phyloP scores from a whole-genome alignment of 2,888 invertebrate species.

The Dicyrtomina minuta region DNA sequence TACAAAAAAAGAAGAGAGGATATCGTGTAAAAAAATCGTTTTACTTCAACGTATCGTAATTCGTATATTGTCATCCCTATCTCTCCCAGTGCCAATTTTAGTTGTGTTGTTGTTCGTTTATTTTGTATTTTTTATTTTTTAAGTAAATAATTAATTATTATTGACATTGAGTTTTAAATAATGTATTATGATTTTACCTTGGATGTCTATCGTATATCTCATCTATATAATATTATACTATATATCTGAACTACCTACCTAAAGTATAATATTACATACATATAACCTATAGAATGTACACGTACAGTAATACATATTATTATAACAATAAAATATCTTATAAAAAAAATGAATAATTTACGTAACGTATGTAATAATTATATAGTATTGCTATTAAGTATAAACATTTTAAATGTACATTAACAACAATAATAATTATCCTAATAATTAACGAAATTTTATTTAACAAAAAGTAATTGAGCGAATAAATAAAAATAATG shows the following conservation, averaged over 20 bases:
- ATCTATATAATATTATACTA: constrained; percentile 2
- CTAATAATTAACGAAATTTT: constrained; percentile 18
- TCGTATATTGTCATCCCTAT: constrained; percentile 8
- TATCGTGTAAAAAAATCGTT: constrained; percentile 2
- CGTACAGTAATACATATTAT: background rate
- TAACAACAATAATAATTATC: too few relatives aligned
- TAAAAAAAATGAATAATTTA: too few relatives aligned
- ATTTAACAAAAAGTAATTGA: constrained; percentile 23
- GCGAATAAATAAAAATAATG: constrained; percentile 31
- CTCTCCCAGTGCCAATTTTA: constrained; percentile 26
- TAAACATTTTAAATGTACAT: constrained; percentile 8
- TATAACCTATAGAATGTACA: constrained; percentile 7
- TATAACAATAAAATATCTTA: background rate
- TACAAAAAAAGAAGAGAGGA: background rate
- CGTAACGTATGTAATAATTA: background rate
- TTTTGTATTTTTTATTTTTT: constrained; percentile 12
- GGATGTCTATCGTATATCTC: background rate
- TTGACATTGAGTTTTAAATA: too few relatives aligned
- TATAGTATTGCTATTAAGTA: background rate
- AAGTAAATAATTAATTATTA: too few relatives aligned
- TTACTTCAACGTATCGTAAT: background rate
- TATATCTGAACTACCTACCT: background rate
- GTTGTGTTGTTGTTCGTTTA: background rate
- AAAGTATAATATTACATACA: too few relatives aligned
- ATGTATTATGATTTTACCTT: background rate